These are phyloP conservation scores for Tapirus terrestris DNA, from an alignment of 2,113 vertebrate species.

Conservation along the genomic window DNA sequence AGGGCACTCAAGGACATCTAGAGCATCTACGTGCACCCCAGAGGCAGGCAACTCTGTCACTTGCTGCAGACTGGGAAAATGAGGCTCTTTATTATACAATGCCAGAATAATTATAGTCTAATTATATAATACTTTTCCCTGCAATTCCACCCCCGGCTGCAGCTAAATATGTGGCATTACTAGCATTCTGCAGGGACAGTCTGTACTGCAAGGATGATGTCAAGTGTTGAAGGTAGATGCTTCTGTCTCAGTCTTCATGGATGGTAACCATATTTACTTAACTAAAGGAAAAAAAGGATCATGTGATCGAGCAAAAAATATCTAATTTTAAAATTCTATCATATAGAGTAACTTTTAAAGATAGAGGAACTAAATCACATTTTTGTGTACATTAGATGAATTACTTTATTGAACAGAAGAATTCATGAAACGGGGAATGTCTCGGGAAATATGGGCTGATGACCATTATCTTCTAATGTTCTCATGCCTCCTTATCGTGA, in stretches of 20 bases:
- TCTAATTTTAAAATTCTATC: background rate
- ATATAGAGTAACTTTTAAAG: background rate
- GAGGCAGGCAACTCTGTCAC: background rate
- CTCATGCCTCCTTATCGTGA: background rate
- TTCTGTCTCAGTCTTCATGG: background rate
- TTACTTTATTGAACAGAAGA: background rate
- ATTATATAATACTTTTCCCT: conserved; percentile 78
- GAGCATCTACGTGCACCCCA: background rate
- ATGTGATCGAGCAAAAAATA: background rate
- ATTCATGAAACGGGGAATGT: background rate
- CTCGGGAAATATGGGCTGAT: background rate
- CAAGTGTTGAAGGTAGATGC: background rate
- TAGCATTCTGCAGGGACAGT: conserved; percentile 60
- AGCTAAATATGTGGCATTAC: conserved; percentile 73
- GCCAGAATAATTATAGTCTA: conserved; percentile 77
- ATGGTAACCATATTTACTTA: background rate
- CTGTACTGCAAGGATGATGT: background rate
- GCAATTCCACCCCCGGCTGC: conserved; percentile 73
- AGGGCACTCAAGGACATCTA: background rate
- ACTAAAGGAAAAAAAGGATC: background rate
- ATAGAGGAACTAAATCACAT: background rate
- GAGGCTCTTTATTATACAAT: conserved; percentile 71
- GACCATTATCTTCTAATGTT: background rate
- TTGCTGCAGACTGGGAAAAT: conserved; percentile 54
- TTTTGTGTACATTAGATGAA: background rate